Evolutionary conservation across 2,888 invertebrate genomes (phyloP), one percentile per base, ranked within the genome.

Genomic region (Rotaria sp.): DNA sequence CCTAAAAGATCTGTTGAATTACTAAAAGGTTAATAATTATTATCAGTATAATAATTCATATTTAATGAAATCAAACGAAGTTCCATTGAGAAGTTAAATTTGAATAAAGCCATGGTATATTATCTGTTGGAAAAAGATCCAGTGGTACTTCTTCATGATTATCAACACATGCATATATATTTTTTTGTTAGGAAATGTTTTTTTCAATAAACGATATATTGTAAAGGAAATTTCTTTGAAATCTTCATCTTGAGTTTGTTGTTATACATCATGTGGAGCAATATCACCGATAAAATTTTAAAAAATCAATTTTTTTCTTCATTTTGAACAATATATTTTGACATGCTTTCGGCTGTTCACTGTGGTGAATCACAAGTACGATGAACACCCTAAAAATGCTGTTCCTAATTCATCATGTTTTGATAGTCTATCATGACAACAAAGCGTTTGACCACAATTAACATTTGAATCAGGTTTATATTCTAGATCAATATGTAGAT

Each of bases 361-460:
- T 95, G 94, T 0, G 97, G 97, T 0, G 96, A 95, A 91, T 98
- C 97, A 90, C 97, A 98, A 90, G 95, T 95, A 88, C 96, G 93
- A 90, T 96, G 96, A 90, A 96, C 96, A 24, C 97, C 97, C 96
- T 97, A 98, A 89, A 92, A 94, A n/a, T 18, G 97, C 97, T 0
- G 95, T 95, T 1, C 94, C 95, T 26, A 94, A 94, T 0, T 92
- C 91, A n/a, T 90, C 90, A 1, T 86, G 24, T 13, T 55, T 80
- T 57, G 85, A 45, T 30, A 92, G 92, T 89, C 93, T 93, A 30
- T 88, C 90, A 85, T 94, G 93, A 89, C 96, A 96, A 89, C 96
- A 96, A 10, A 94, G 92, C 2, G 95, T 94, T 88, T 94, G 94
- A 0, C 92, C 93, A 90, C 96, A 96, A 7, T 93, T 92, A 0